Base-by-base conservation (phyloP, 2,888 invertebrate genomes). In the Platycheirus rosarum region DNA sequence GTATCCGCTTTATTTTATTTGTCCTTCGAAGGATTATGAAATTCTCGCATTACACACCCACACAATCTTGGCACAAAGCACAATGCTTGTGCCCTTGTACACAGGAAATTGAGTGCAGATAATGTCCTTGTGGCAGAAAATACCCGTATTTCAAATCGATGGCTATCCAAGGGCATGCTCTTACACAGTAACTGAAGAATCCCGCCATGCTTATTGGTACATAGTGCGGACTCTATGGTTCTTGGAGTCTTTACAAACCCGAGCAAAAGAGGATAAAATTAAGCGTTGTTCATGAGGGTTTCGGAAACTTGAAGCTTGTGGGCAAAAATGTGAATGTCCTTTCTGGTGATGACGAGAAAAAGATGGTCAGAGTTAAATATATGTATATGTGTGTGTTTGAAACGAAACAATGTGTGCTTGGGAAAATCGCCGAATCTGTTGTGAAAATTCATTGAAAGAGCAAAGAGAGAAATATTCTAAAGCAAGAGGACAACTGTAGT, bases 91-190 rank as follows among this genome's bases (percentile, higher is more conserved):
- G 74, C 53, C 62, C 69, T 75, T 65, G 66, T 29, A 44, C 26
- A 82, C 66, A 76, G 76, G 84, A 85, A 84, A 84, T 85, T 85
- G 85, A 85, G 84, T 82, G 74, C 80, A 85, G 84, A 85, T 85
- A 82, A 85, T 85, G 85, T 85, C 85, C 85, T 85, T 84, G 85
- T 75, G 77, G 71, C 62, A 71, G 76, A 70, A 82, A 77, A 71
- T 71, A 74, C 76, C 76, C 71, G 70, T 80, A 80, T 71, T 66
- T 76, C 20, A 60, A 76, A 77, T 82, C 80, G 62, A 82, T 82
- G 60, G 53, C 23, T 9, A 23, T 46, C 60, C 66, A 51, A 82
- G 60, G 74, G 66, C 73, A 79, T 75, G 49, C 29, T 53, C 63
- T 80, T 16, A 55, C 46, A 66, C 46, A 55, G 76, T 71, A 71